Base-by-base conservation (phyloP, 2,888 invertebrate genomes). In the Nemoura dubitans region DNA sequence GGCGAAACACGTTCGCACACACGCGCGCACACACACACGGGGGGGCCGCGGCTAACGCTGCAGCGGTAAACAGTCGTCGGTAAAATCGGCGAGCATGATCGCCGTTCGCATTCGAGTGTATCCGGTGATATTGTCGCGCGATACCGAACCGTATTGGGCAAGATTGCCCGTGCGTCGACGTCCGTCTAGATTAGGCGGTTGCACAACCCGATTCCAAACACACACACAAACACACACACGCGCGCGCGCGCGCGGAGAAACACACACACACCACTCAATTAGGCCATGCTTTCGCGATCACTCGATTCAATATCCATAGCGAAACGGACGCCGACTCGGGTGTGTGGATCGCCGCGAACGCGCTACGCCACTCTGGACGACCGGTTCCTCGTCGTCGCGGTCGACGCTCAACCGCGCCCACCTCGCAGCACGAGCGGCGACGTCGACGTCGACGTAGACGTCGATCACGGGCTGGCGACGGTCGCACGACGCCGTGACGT, bases 341-440 rank as follows among this genome's bases (percentile, higher is more conserved):
- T n/a, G n/a, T n/a, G n/a, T n/a, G n/a, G n/a, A n/a, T n/a, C n/a
- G n/a, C n/a, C n/a, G n/a, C n/a, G n/a, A n/a, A n/a, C n/a, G n/a
- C n/a, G n/a, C n/a, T n/a, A n/a, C n/a, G n/a, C n/a, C n/a, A n/a
- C n/a, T n/a, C n/a, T n/a, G n/a, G n/a, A n/a, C n/a, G n/a, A n/a
- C n/a, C n/a, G n/a, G n/a, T n/a, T n/a, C n/a, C n/a, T n/a, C 59
- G 59, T 16, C 59, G 16, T 21, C 59, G 21, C 59, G 2, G 6
- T 59, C 59, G 59, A 59, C 59, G 59, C 59, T 1, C 59, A 59
- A 59, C 59, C 59, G 59, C 59, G 59, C 59, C 59, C 59, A 59
- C 59, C 21, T 14, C n/a, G n/a, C n/a, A n/a, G n/a, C n/a, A n/a
- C n/a, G n/a, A n/a, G n/a, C n/a, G n/a, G n/a, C n/a, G n/a, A n/a